phyloP scores from a whole-genome alignment of 2,797 vertebrate species.

The Crenuchus spilurus region DNA sequence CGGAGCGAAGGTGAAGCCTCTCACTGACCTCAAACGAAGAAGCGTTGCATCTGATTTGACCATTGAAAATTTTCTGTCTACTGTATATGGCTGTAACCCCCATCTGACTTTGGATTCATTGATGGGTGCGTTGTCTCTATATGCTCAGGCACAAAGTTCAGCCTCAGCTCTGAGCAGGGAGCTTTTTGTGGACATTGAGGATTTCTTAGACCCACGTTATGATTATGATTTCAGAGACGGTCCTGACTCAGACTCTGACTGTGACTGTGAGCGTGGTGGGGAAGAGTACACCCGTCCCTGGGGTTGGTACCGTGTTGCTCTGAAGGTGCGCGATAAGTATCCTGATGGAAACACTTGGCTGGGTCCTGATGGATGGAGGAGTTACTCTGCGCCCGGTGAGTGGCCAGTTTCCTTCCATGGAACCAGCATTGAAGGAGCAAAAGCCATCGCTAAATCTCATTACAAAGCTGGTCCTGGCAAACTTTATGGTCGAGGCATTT shows the following conservation, averaged over 20 bases:
- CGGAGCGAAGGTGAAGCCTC: not conserved
- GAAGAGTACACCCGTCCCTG: too few species aligned
- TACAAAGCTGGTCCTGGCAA: too few species aligned
- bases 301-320: too few species aligned
- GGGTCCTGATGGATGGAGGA: too few species aligned
- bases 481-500: too few species aligned
- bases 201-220: slow-evolving; percentile 65
- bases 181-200: slow-evolving; percentile 38
- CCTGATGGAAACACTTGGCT: too few species aligned
- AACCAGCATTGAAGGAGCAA: too few species aligned
- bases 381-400: too few species aligned
- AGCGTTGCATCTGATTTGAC: not conserved
- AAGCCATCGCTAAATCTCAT: too few species aligned
- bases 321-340: too few species aligned
- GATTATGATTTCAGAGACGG: slow-evolving; percentile 33
- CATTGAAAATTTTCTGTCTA: not conserved
- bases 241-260: not conserved
- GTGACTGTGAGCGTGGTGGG: too few species aligned
- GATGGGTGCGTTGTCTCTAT: not conserved
- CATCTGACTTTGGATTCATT: not conserved
- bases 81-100: not conserved
- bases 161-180: not conserved
- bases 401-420: too few species aligned
- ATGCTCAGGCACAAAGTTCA: not conserved
- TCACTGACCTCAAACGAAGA: not conserved